Percentiles rank a stretch among this genome's conserved stretches.
Conservation (phyloP, 37 sponge, comb jelly and placozoan species). For the Chondrosia reniformis region DNA sequence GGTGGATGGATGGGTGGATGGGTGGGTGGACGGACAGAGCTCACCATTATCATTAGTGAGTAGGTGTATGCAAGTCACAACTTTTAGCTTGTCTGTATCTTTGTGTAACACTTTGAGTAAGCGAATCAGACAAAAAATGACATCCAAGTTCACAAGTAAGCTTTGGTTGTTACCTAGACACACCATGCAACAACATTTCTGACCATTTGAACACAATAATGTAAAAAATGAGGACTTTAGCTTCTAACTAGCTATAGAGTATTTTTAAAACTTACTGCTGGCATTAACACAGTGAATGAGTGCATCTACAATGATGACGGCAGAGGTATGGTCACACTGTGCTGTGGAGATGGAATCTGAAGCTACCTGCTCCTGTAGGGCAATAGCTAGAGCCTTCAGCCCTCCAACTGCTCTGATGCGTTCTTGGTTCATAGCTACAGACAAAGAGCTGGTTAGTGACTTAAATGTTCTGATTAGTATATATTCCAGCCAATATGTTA, state of each 20-base stretch:
- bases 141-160: background rate
- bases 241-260: too few relatives aligned
- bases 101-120: background rate
- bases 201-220: too few relatives aligned
- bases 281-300: conserved; percentile 12
- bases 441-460: background rate
- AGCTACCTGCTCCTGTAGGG: background rate
- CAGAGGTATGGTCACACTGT: background rate
- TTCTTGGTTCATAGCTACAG: conserved; percentile 14
- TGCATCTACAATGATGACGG: background rate
- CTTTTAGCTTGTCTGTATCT: background rate
- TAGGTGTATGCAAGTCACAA: conserved; percentile 1
- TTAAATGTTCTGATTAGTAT: too few relatives aligned
- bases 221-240: too few relatives aligned
- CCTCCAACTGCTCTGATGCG: background rate
- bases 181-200: background rate
- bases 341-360: background rate
- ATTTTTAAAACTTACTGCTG: conserved; percentile 6
- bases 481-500: too few relatives aligned
- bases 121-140: background rate
- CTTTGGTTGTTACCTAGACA: background rate
- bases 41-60: background rate
- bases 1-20: too few relatives aligned
- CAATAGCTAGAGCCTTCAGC: background rate
- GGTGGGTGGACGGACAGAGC: background rate